A percentile compares a stretch with the other conserved stretches of the same genome.
Evolutionary conservation across 2,888 invertebrate species (phyloP).

Genomic region (Temnothorax ravouxi): DNA sequence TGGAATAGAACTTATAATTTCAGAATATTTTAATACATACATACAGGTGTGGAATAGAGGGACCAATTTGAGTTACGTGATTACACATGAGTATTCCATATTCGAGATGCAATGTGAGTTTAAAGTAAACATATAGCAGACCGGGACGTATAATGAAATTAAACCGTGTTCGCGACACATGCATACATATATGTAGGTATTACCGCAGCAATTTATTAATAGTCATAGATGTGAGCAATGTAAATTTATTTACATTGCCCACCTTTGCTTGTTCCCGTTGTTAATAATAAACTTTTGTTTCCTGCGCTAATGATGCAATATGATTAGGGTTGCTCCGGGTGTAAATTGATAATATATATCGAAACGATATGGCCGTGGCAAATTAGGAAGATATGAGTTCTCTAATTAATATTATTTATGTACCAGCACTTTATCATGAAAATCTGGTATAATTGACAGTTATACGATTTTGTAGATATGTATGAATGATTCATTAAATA

Average conservation of each 20-base stretch:
- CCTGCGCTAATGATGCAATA: constrained; percentile 16
- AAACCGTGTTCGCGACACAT: constrained; percentile 8
- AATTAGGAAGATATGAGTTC: constrained; percentile 22
- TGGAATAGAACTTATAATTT: constrained; percentile 15
- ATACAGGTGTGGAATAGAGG: not conserved
- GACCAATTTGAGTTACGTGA: constrained; percentile 31
- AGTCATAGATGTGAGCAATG: constrained; percentile 14
- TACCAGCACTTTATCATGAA: constrained; percentile 6
- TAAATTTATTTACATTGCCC: constrained; percentile 26
- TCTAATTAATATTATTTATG: constrained; percentile 44
- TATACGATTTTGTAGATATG: constrained; percentile 14
- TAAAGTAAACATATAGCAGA: constrained; percentile 40
- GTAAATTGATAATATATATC: constrained; percentile 28
- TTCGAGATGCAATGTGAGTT: constrained; percentile 34
- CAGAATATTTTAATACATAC: constrained; percentile 15
- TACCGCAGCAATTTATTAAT: constrained; percentile 26
- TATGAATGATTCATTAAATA: constrained; percentile 14
- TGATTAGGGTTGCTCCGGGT: constrained; percentile 22
- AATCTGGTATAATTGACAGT: constrained; percentile 31
- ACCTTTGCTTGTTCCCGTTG: constrained; percentile 17
- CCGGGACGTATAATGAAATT: constrained; percentile 30
- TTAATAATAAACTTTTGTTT: constrained; percentile 37
- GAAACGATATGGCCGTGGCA: not conserved
- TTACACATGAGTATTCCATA: constrained; percentile 32
- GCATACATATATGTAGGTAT: no score